Evolutionary conservation across 2,797 vertebrate genomes (phyloP), one percentile per base, ranked within the genome.

Genomic region (Lithobates pipiens): DNA sequence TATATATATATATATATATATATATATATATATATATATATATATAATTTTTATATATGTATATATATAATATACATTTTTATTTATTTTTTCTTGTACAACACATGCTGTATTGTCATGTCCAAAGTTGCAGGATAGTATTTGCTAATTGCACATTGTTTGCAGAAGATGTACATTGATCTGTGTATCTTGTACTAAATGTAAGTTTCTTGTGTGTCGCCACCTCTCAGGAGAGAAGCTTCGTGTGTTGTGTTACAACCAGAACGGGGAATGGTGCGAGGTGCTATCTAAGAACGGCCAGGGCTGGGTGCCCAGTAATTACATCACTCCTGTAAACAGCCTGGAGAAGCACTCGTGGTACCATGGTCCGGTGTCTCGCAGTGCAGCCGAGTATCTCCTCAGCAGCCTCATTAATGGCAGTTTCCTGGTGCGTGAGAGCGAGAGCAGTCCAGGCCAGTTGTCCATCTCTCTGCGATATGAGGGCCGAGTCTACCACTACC

Each of bases 331-430:
- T 0, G 98, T 99, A 86, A 99, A 99, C 95, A 99, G 98, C 88
- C 94, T 99, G 92, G 98, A 99, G 91, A 99, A 99, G 88, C 98
- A 99, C 85, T 99, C 98, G 50, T 99, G 98, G 98, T 99, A 99
- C 93, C 98, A 99, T 0, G 98, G 98, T 34, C 98, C 98, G 0
- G 98, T 99, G 91, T 99, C 98, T 0, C 97, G 98, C 91, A 99
- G 96, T 0, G 98, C 98, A 0, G 98, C 98, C 0, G 98, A 99
- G 91, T 99, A 99, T 75, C 95, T 99, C 25, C 95, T 99, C 76
- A 99, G 98, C 88, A 99, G 98, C 81, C 95, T 99, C 18, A 99
- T 99, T 92, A 99, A 99, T 0, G 98, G 98, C 92, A 99, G 98
- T 89, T 99, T 99, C 91, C 95, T 99, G 89, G 98, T 99, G 27